A percentile compares a stretch with the other conserved stretches of the same genome.
These are phyloP conservation scores for Pangasius sanitwongsei DNA, from an alignment of 2,797 vertebrate species.

Conservation along the genomic window DNA sequence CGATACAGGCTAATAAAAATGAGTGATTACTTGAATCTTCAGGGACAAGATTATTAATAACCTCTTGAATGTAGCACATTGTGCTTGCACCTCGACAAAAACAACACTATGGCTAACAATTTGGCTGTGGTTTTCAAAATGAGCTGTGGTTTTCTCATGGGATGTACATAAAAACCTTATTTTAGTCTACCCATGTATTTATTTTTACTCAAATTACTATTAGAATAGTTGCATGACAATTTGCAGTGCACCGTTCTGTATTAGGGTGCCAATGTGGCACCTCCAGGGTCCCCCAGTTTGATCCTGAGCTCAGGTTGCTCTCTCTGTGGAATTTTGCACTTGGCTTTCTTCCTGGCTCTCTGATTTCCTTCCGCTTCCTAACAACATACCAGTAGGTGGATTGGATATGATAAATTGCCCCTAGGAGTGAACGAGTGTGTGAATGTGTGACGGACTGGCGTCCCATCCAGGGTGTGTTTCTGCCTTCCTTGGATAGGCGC, in stretches of 20 bases:
- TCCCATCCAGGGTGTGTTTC: neutral
- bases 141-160: neutral
- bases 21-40: neutral
- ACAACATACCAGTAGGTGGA: neutral
- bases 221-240: neutral
- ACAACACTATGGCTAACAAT: neutral
- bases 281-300: neutral
- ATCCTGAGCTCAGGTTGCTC: neutral
- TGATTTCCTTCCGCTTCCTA: neutral
- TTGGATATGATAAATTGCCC: neutral
- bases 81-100: neutral
- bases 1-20: neutral
- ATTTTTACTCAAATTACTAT: neutral
- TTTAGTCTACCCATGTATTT: neutral
- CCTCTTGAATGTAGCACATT: neutral
- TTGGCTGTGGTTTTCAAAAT: too few species aligned
- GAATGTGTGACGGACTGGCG: neutral
- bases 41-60: neutral
- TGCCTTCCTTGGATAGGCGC: neutral
- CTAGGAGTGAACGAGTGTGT: neutral
- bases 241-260: neutral
- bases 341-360: conserved; percentile 11
- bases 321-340: conserved; percentile 1
- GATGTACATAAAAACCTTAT: neutral
- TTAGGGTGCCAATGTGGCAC: neutral